These are phyloP conservation scores for Zaprionus lachaisei DNA, from an alignment of 1,140 invertebrate species.

Conservation along the genomic window DNA sequence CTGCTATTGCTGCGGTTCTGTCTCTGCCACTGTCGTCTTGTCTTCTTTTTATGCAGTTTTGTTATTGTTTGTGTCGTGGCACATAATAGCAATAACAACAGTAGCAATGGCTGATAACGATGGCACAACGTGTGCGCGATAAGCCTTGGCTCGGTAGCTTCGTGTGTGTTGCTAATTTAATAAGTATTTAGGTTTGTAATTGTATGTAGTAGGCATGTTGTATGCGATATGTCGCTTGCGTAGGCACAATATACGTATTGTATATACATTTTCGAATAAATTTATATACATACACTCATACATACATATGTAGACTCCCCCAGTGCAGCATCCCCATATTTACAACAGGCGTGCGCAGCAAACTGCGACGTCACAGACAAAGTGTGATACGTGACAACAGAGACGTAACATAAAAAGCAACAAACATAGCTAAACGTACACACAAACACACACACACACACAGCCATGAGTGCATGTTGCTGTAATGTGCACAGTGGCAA, in stretches of 20 bases:
- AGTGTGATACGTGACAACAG: slow-evolving; percentile 64
- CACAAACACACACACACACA: slow-evolving; percentile 4
- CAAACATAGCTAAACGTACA: slow-evolving; percentile 8
- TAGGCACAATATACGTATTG: neutral
- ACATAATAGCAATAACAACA: slow-evolving; percentile 17
- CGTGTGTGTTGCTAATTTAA: slow-evolving; percentile 11
- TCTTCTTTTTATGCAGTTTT: slow-evolving; percentile 24
- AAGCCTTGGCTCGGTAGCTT: slow-evolving; percentile 15
- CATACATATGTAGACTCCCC: slow-evolving; percentile 6
- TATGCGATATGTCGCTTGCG: neutral
- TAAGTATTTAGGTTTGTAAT: neutral
- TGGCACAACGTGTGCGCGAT: slow-evolving; percentile 41
- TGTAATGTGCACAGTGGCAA: slow-evolving; percentile 29
- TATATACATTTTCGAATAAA: neutral
- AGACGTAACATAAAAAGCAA: slow-evolving; percentile 46
- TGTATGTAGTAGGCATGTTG: neutral
- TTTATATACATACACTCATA: slow-evolving; percentile 7
- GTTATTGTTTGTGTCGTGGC: slow-evolving; percentile 42
- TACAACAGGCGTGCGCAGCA: slow-evolving; percentile 32
- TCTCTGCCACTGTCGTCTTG: neutral
- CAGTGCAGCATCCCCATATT: slow-evolving; percentile 23
- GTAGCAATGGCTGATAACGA: slow-evolving; percentile 28
- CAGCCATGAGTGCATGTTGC: slow-evolving; percentile 9
- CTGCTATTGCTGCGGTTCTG: neutral
- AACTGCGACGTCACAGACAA: neutral